Evolutionary conservation across 2,113 vertebrate species (phyloP).

Genomic region (Tonatia bakeri): DNA sequence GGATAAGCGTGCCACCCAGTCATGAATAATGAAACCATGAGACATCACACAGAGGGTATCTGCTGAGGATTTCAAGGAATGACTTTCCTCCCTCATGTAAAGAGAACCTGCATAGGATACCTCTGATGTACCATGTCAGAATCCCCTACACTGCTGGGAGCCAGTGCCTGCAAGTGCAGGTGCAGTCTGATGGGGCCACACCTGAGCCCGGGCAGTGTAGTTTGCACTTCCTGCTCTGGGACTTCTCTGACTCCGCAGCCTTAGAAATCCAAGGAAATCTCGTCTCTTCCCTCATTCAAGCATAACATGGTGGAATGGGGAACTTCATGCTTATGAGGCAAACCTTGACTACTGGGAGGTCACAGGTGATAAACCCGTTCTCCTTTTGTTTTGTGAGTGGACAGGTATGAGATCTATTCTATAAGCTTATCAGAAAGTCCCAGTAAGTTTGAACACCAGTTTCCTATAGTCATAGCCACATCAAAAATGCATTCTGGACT

Average conservation of each 20-base stretch:
- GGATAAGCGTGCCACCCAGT: neutral
- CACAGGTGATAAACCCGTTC: neutral
- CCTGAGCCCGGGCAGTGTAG: no score
- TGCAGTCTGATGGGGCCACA: neutral
- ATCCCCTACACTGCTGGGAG: neutral
- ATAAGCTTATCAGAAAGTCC: neutral
- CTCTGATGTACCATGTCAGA: neutral
- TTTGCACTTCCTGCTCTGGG: neutral
- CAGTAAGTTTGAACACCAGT: neutral
- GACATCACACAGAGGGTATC: neutral
- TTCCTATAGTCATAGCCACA: neutral
- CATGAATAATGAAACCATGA: neutral
- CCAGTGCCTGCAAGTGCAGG: neutral
- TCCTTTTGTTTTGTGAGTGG: neutral
- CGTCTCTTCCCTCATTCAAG: neutral
- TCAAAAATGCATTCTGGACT: neutral
- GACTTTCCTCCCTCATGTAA: neutral
- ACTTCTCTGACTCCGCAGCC: neutral
- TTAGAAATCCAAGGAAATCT: neutral
- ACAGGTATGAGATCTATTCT: neutral
- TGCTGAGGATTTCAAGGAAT: neutral
- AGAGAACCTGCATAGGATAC: neutral
- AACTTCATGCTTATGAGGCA: neutral
- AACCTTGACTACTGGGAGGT: neutral
- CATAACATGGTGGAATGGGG: neutral